These are phyloP conservation scores for Asobara japonica DNA, from an alignment of 1,140 invertebrate genomes.

Conservation along the genomic window DNA sequence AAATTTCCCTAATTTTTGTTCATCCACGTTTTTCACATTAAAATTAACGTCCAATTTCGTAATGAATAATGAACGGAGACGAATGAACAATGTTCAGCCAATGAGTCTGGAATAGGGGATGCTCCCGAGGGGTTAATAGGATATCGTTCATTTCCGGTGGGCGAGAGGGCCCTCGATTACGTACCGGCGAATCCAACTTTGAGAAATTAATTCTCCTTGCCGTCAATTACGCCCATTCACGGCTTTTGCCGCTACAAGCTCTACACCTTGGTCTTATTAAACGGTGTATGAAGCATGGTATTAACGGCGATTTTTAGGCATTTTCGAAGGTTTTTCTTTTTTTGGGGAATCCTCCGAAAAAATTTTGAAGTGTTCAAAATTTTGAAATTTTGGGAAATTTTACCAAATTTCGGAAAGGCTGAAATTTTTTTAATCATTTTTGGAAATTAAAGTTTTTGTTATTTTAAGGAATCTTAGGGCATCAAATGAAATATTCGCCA, in stretches of 20 bases:
- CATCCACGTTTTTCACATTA: neutral
- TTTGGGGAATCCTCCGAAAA: neutral
- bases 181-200: slow-evolving; percentile 1
- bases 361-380: too few species aligned
- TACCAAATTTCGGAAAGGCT: too few species aligned
- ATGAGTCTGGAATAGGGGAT: neutral
- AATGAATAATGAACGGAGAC: neutral
- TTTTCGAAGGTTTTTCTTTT: neutral
- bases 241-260: neutral
- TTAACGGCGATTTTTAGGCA: neutral
- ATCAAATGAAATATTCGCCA: too few species aligned
- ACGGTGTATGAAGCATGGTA: neutral
- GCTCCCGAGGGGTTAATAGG: slow-evolving; percentile 17
- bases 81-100: slow-evolving; percentile 5
- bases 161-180: slow-evolving; percentile 3
- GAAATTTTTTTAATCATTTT: too few species aligned
- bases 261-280: neutral
- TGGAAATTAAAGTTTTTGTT: too few species aligned
- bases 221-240: neutral
- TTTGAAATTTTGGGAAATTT: too few species aligned
- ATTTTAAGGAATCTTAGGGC: too few species aligned
- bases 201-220: slow-evolving; percentile 11
- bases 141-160: slow-evolving; percentile 13
- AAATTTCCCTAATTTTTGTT: neutral
- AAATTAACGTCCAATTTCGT: neutral